Percentiles rank a stretch among this genome's conserved stretches.
These are phyloP conservation scores for Drosophila burlai DNA, from an alignment of 1,140 invertebrate species.

Conservation along the genomic window DNA sequence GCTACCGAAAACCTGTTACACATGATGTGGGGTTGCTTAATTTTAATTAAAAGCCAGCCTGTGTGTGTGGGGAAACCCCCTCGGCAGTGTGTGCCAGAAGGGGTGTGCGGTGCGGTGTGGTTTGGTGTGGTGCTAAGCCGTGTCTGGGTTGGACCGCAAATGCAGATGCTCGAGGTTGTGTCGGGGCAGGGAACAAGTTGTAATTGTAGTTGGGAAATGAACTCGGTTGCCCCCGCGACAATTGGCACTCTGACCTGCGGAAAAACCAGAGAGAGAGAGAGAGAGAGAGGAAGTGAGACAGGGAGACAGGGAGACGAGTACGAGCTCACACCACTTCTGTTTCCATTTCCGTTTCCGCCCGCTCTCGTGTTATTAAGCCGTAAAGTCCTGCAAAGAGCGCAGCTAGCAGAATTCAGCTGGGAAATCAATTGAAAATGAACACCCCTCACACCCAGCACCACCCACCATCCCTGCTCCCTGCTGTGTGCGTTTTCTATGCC, in stretches of 20 bases:
- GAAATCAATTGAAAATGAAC: slow-evolving; percentile 74
- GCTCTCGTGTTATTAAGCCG: slow-evolving; percentile 65
- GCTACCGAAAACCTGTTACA: slow-evolving; percentile 3
- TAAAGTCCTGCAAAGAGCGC: slow-evolving; percentile 20
- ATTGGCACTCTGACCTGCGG: slow-evolving; percentile 19
- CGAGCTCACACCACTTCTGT: slow-evolving; percentile 60
- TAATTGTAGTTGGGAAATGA: slow-evolving; percentile 39
- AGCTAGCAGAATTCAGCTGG: slow-evolving; percentile 55
- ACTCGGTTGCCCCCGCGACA: slow-evolving; percentile 29
- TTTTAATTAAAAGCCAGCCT: slow-evolving; percentile 64
- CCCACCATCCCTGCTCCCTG: background rate
- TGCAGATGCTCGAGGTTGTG: slow-evolving; percentile 35
- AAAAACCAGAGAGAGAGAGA: background rate
- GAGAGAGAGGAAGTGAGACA: background rate
- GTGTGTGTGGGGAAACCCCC: no score
- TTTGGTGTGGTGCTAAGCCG: slow-evolving; percentile 5
- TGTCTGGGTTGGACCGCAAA: slow-evolving; percentile 39
- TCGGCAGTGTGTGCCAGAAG: no score
- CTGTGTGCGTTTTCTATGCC: slow-evolving; percentile 52
- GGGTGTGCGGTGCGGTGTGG: no score
- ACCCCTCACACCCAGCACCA: background rate
- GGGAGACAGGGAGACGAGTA: background rate
- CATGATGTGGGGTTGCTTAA: slow-evolving; percentile 36
- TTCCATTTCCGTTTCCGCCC: slow-evolving; percentile 33
- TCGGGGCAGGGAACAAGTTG: slow-evolving; percentile 27